Percentiles rank a stretch among this genome's conserved stretches.
phyloP scores from a whole-genome alignment of 2,113 vertebrate species.

The Siniperca knerii region DNA sequence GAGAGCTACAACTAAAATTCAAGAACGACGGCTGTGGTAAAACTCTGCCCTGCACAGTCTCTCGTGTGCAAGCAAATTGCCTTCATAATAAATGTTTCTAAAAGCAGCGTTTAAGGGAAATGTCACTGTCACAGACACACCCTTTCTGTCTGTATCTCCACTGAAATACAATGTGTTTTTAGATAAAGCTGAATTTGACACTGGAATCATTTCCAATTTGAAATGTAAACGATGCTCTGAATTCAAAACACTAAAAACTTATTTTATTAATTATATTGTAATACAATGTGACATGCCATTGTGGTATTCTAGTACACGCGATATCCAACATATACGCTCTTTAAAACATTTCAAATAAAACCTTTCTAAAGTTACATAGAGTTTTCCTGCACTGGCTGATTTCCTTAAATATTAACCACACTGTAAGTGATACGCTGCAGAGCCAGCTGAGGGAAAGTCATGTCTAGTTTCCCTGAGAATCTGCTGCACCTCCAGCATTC shows the following conservation, averaged over 20 bases:
- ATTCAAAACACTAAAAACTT: constrained; percentile 1
- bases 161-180: constrained; percentile 18
- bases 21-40: neutral
- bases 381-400: constrained; percentile 47
- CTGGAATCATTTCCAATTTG: neutral
- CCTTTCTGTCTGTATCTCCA: neutral
- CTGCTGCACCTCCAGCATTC: constrained; percentile 42
- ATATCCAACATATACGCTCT: constrained; percentile 18
- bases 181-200: neutral
- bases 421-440: constrained; percentile 50
- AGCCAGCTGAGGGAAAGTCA: constrained; percentile 63
- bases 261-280: constrained; percentile 32
- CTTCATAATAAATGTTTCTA: neutral
- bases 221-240: constrained; percentile 7
- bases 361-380: constrained; percentile 44
- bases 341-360: constrained; percentile 28
- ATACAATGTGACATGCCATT: constrained; percentile 23
- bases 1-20: neutral
- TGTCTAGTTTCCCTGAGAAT: constrained; percentile 50
- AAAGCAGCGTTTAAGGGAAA: neutral
- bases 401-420: constrained; percentile 51
- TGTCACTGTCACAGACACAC: neutral
- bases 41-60: neutral
- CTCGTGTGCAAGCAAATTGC: neutral
- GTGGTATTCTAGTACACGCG: neutral